Conservation (phyloP, 1,140 invertebrate genomes). For the Eriosoma lanigerum region DNA sequence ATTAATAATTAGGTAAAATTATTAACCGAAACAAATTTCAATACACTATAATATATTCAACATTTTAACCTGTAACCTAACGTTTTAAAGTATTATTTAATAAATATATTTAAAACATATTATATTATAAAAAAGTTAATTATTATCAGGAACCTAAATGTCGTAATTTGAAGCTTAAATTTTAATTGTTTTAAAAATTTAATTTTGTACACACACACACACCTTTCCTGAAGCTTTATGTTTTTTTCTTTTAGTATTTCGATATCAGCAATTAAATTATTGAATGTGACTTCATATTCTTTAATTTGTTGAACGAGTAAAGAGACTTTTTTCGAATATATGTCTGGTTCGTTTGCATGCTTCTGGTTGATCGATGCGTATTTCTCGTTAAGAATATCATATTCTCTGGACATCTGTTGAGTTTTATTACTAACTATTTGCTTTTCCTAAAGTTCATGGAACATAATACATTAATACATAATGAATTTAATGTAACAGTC, state of each 20-base stretch:
- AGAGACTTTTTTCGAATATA: background rate
- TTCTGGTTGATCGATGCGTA: background rate
- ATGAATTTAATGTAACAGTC: no score
- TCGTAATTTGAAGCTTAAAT: no score
- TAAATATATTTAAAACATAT: no score
- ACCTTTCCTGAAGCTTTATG: conserved; percentile 15
- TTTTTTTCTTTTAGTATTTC: conserved; percentile 26
- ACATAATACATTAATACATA: no score
- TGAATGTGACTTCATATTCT: background rate
- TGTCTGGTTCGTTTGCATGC: background rate
- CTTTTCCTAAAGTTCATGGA: conserved; percentile 6
- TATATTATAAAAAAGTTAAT: no score
- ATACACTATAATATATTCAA: no score
- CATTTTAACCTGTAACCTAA: no score
- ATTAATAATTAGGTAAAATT: no score
- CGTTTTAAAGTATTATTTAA: no score
- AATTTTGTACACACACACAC: background rate
- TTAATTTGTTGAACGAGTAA: background rate
- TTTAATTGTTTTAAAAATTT: no score
- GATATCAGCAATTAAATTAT: background rate
- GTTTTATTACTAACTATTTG: background rate
- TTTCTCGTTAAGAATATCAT: background rate
- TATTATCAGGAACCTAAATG: no score
- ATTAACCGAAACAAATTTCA: no score
- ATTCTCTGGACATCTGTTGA: conserved; percentile 6